Percentiles rank a stretch among this genome's conserved stretches.
phyloP scores from a whole-genome alignment of 2,113 vertebrate species.

The Salminus brasiliensis region DNA sequence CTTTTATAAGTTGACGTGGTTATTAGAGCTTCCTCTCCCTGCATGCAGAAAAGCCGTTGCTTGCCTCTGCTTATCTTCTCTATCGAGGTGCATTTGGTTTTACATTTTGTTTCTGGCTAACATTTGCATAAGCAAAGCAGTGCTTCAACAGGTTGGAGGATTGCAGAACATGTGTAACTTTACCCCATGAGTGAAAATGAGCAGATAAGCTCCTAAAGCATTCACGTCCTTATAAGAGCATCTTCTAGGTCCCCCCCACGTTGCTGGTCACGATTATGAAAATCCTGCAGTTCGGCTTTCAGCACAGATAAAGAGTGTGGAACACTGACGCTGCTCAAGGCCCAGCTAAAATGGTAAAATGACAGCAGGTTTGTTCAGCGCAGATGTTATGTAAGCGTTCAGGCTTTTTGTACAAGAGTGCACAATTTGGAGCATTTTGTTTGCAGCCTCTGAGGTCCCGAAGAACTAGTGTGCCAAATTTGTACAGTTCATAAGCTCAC shows the following conservation, averaged over 20 bases:
- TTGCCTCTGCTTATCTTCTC: slow-evolving; percentile 4
- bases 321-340: not conserved
- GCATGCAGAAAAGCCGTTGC: not conserved
- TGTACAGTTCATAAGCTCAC: too few relatives aligned
- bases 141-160: not conserved
- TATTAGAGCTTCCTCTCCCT: slow-evolving; percentile 17
- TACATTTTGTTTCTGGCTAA: not conserved
- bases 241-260: not conserved
- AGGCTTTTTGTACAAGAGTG: not conserved
- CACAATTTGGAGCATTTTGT: not conserved
- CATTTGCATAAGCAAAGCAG: slow-evolving; percentile 46
- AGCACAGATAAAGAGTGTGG: not conserved
- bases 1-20: not conserved
- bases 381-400: not conserved
- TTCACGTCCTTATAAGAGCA: not conserved
- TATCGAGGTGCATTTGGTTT: slow-evolving; percentile 10
- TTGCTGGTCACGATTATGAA: not conserved
- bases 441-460: not conserved
- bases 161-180: not conserved
- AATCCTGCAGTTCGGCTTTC: not conserved
- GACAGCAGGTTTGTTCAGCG: not conserved
- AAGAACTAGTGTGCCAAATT: too few relatives aligned
- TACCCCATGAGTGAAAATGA: not conserved
- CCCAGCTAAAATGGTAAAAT: not conserved
- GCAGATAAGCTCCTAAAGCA: not conserved